Evolutionary conservation across 2,797 vertebrate species (phyloP), one percentile per base, ranked within the genome.

Genomic region (Cyprinella venusta): DNA sequence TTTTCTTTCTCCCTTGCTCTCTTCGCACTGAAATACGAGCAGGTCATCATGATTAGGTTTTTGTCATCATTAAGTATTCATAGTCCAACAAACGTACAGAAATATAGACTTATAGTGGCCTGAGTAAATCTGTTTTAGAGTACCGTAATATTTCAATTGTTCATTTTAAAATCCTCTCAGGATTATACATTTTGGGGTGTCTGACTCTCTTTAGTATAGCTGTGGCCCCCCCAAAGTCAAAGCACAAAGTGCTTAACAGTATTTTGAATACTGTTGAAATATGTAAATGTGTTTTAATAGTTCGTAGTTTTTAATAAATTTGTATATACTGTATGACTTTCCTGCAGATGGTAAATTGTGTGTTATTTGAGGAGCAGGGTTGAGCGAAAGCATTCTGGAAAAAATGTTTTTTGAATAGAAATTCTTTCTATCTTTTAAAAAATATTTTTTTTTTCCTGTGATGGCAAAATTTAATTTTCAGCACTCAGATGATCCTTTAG

Each of bases 1-100:
- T 89, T 87, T 89, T 88, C 70, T 88, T 86, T 76, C 61, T 40
- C 36, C 13, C 65, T 77, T 69, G 6, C 72, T 67, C 63, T 85
- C 65, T 64, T 86, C 59, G 3, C 68, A 38, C 36, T 71, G 65
- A 80, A 80, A 74, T 64, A 81, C 4, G 42, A 50, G 54, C 40
- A 78, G 65, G 67, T 78, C 52, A 63, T 83, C 65, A 70, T 81
- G 72, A 76, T 69, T 72, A 78, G 67, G 40, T 75, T 68, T 64
- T 82, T 30, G 65, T 82, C 79, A 86, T 71, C 74, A 86, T 68
- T 59, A 70, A 54, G 15, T 81, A 67, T 81, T 81, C 42, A 61
- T 76, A 50, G 8, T 75, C 70, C 38, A 65, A 64, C 70, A 50
- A 45, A 74, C 0, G 21, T 19, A 26, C 26, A 52, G 69, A 81